Conservation (phyloP, 2,888 invertebrate genomes). For the Yponomeuta malinellus region DNA sequence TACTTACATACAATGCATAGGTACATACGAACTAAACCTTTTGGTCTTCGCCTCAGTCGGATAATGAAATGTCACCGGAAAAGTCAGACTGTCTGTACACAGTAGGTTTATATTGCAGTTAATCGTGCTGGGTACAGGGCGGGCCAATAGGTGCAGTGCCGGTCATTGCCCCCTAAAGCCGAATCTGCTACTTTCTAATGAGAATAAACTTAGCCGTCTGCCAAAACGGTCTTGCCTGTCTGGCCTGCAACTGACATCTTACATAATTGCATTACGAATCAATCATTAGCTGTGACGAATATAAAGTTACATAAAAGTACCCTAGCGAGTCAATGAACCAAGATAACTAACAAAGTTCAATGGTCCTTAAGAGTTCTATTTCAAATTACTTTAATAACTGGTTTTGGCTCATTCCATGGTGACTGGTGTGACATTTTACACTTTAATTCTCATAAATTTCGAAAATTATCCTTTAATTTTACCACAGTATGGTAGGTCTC, state of each 20-base stretch:
- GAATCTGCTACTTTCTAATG: conserved; percentile 70
- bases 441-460: no score
- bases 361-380: not conserved
- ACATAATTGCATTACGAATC: conserved; percentile 1
- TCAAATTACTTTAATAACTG: not conserved
- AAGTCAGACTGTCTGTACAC: no score
- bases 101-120: not conserved
- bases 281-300: not conserved
- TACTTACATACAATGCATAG: no score
- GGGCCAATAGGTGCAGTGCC: conserved; percentile 43
- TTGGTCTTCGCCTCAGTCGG: no score
- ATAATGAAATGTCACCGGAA: no score
- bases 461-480: no score
- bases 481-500: no score
- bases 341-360: not conserved
- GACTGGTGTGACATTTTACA: no score
- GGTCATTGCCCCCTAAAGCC: conserved; percentile 53
- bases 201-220: conserved; percentile 47
- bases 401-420: not conserved
- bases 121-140: conserved; percentile 2
- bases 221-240: conserved; percentile 25
- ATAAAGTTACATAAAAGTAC: not conserved
- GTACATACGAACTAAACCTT: no score
- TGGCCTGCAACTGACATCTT: not conserved
- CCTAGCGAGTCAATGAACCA: not conserved